phyloP scores from a whole-genome alignment of 2,888 invertebrate genomes.

The Calameuta pallipes region DNA sequence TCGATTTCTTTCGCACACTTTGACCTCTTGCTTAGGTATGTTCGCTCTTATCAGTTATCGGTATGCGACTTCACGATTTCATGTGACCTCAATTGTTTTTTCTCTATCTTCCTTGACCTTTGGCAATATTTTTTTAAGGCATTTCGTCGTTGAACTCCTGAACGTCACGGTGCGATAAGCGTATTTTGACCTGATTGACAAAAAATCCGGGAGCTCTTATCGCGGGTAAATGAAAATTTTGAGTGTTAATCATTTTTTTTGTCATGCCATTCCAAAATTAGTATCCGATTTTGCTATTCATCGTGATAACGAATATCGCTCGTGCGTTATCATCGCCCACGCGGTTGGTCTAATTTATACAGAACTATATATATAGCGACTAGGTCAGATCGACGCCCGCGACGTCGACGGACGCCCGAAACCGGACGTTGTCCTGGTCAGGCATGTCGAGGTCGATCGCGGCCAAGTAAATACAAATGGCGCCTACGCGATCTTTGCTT shows the following conservation, averaged over 20 bases:
- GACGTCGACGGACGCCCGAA: background rate
- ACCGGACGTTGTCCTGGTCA: constrained; percentile 21
- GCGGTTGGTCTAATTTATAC: background rate
- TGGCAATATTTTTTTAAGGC: too few species aligned
- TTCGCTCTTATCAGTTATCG: background rate
- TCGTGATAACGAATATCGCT: background rate
- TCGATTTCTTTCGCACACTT: background rate
- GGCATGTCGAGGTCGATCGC: constrained; percentile 18
- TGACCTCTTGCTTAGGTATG: too few species aligned
- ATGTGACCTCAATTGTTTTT: too few species aligned
- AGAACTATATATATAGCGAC: too few species aligned
- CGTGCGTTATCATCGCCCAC: too few species aligned
- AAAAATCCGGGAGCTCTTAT: background rate
- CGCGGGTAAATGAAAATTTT: background rate
- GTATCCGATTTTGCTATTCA: background rate
- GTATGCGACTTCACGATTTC: background rate
- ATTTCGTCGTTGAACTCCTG: background rate
- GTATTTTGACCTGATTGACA: background rate
- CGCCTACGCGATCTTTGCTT: background rate
- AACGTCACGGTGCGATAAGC: background rate
- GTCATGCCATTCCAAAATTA: background rate
- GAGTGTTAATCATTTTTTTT: too few species aligned
- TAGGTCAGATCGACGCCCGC: background rate
- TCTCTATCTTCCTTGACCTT: too few species aligned
- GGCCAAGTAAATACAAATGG: constrained; percentile 12